Evolutionary conservation across 2,797 vertebrate genomes (phyloP), one percentile per base, ranked within the genome.

Genomic region (Oophaga sylvatica): DNA sequence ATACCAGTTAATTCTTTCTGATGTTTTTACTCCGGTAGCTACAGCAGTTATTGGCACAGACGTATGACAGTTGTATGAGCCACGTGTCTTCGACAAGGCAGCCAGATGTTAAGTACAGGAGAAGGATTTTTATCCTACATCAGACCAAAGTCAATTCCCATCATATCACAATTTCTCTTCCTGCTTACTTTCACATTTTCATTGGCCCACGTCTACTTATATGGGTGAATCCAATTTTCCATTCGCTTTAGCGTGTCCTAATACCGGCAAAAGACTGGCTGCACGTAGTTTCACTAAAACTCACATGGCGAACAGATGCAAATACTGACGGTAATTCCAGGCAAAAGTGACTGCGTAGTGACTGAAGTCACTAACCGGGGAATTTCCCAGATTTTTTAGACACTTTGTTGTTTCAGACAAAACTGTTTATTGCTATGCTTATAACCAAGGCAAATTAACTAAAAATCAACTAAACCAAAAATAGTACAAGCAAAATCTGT

Each of bases 331-430:
- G 20, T 4, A 53, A 63, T 88, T 88, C 81, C 67, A 1, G n/a
- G 75, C 82, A 88, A 35, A 8, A 63, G 12, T 80, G 65, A 73
- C 75, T 67, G 16, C 73, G 48, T 67, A 62, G 29, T 65, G 62
- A 65, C 62, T 22, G 0, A 68, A n/a, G 56, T 67, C 29, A 83
- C 71, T 26, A 20, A 57, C 19, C n/a, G 5, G 62, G 86, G 73
- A 78, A 67, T 87, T 87, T 83, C 80, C 59, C 80, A 87, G 19
- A n/a, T 67, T 83, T 83, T 65, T 81, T 6, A 82, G 26, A 82
- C 65, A 62, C 65, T 80, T 67, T 15, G 22, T n/a, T 59, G 45
- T 73, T 71, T 56, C 41, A n/a, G 29, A 62, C 16, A 29, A 11
- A 4, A 19, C 17, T 53, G 53, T 87, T 80, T 86, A 20, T 59